phyloP scores from a whole-genome alignment of 2,888 invertebrate genomes.

The Atrina japonica region DNA sequence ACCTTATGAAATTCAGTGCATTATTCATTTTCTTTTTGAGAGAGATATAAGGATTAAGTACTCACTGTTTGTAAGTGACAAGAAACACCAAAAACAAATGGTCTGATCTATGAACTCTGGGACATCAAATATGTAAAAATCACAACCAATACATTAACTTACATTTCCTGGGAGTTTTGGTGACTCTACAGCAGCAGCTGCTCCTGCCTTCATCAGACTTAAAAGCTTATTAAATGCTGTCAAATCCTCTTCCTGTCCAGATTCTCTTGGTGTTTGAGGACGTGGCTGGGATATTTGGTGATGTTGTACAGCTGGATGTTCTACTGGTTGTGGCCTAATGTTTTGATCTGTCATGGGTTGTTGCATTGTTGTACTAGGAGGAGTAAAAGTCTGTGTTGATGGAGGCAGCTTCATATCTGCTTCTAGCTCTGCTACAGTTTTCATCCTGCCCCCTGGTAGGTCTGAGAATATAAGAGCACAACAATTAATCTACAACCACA shows the following conservation, averaged over 20 bases:
- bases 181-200: constrained; percentile 66
- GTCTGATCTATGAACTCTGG: too few species aligned
- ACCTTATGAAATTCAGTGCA: too few species aligned
- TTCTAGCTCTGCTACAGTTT: constrained; percentile 76
- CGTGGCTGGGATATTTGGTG: constrained; percentile 15
- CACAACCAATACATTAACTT: neutral
- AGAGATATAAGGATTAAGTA: too few species aligned
- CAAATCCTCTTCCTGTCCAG: constrained; percentile 67
- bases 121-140: too few species aligned
- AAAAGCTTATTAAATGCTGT: constrained; percentile 79
- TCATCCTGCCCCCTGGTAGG: constrained; percentile 64
- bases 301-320: constrained; percentile 29
- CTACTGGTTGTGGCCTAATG: constrained; percentile 23
- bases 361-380: constrained; percentile 42
- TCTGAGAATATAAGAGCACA: constrained; percentile 44
- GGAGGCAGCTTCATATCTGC: constrained; percentile 65
- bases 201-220: constrained; percentile 75
- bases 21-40: too few species aligned
- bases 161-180: constrained; percentile 56
- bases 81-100: too few species aligned
- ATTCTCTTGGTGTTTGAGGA: constrained; percentile 42
- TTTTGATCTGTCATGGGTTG: constrained; percentile 40
- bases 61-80: too few species aligned
- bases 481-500: too few species aligned
- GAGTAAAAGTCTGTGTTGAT: constrained; percentile 44